Conservation (phyloP, 2,888 invertebrate genomes). For the Tachina fera region DNA sequence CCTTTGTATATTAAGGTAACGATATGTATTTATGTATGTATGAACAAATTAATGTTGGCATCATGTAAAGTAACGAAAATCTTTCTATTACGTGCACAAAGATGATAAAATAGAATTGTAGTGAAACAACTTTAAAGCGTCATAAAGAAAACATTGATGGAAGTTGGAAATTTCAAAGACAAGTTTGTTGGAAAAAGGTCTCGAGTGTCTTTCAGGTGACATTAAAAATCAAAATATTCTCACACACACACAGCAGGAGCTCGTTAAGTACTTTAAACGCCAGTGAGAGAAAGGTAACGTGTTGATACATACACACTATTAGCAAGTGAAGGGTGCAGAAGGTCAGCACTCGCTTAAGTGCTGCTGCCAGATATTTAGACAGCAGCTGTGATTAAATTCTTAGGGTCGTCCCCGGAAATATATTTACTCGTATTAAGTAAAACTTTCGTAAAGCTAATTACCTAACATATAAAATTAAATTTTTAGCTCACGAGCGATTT, state of each 20-base stretch:
- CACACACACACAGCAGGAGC: slow-evolving; percentile 35
- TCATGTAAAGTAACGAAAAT: neutral
- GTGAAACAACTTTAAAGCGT: slow-evolving; percentile 57
- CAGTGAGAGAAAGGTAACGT: slow-evolving; percentile 48
- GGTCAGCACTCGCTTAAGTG: slow-evolving; percentile 68
- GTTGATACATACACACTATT: slow-evolving; percentile 43
- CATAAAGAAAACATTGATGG: slow-evolving; percentile 61
- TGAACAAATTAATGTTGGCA: too few species aligned
- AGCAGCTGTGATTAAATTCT: slow-evolving; percentile 1
- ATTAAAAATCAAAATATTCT: slow-evolving; percentile 69
- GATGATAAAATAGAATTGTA: slow-evolving; percentile 55
- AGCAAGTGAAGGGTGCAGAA: slow-evolving; percentile 53
- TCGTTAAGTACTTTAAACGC: slow-evolving; percentile 56
- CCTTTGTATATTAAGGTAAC: too few species aligned
- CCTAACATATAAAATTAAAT: neutral
- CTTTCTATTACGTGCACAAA: slow-evolving; percentile 28
- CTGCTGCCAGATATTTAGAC: slow-evolving; percentile 33
- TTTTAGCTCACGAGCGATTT: neutral
- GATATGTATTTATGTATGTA: neutral
- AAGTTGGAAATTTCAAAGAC: slow-evolving; percentile 44
- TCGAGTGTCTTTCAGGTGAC: slow-evolving; percentile 71
- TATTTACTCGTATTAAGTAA: neutral
- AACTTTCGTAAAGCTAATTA: neutral
- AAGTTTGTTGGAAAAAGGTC: slow-evolving; percentile 50
- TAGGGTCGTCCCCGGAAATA: neutral